Evolutionary conservation across 64 coral and sea anemone species (phyloP), one percentile per base, ranked within the genome.

Genomic region (Catalaphyllia jardinei): DNA sequence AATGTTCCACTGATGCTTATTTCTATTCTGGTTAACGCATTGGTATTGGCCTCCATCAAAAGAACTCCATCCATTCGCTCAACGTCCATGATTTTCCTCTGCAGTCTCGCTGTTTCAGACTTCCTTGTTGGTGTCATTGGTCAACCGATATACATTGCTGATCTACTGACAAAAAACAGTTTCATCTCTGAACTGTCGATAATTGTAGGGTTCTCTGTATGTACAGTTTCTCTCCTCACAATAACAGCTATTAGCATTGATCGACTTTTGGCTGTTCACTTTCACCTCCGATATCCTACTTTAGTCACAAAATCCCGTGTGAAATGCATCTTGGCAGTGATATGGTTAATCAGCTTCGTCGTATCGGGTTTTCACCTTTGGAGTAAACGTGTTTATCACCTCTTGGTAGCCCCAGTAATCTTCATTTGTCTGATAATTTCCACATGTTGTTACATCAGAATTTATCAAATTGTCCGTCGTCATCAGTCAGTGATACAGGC

Each of bases 191-290:
- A 77, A 22, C 71, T 92, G 3, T 38, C 55, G 8, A 29, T 55
- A 62, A 86, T 35, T 1, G 61, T 78, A 30, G 90, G 72, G 0
- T n/a, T 67, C 38, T 75, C 71, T 74, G 77, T 92, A 14, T 92
- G 90, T 33, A 82, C 81, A 69, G 81, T 86, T 73, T 92, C 90
- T 2, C 60, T 92, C 18, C 8, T 74, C 29, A 92, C 90, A 50
- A 75, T 92, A 55, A 69, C 90, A 19, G 29, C 72, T 1, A 78
- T 92, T 25, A 86, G 76, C 15, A 62, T 92, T 1, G 90, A 92
- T 60, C 82, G 83, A 29, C 76, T 76, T n/a, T 42, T 92, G 12
- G 90, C 90, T 5, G 60, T 92, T 49, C 82, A 52, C 6, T 92
- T 65, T 42, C 83, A 92, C 27, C 7, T 92, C 38, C 19, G n/a